These are phyloP conservation scores for Pammene fasciana DNA, from an alignment of 2,888 invertebrate genomes.

Conservation along the genomic window DNA sequence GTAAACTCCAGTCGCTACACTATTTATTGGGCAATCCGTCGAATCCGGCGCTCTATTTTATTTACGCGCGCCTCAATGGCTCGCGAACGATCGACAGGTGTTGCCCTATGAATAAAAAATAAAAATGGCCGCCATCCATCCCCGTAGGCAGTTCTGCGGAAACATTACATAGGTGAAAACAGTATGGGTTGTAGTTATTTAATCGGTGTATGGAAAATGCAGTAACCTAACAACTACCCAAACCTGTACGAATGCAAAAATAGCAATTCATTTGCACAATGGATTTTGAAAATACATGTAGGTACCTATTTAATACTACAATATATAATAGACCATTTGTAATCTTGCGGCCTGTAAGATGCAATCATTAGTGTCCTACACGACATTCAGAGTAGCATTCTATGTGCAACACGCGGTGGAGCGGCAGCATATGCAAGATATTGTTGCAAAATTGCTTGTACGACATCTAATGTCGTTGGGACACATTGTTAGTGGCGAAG, in stretches of 20 bases:
- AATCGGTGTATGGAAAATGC: too few relatives aligned
- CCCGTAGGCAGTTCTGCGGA: conserved; percentile 15
- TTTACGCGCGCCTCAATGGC: conserved; percentile 21
- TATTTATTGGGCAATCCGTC: conserved; percentile 29
- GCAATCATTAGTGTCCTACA: conserved; percentile 1
- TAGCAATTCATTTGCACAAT: too few relatives aligned
- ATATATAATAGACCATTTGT: background rate
- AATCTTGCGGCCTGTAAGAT: background rate
- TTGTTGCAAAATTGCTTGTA: conserved; percentile 5
- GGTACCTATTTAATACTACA: background rate
- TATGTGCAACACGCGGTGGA: background rate
- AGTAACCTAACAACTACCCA: too few relatives aligned
- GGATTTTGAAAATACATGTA: too few relatives aligned
- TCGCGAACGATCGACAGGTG: conserved; percentile 38
- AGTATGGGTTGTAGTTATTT: too few relatives aligned
- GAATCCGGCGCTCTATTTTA: conserved; percentile 28
- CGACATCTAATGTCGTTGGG: background rate
- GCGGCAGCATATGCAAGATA: background rate
- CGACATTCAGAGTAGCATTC: background rate
- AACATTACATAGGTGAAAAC: background rate
- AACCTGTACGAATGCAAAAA: too few relatives aligned
- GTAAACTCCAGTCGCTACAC: background rate
- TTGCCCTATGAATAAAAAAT: conserved; percentile 39
- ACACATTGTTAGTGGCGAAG: background rate
- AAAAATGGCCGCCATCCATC: conserved; percentile 22